Evolutionary conservation across 2,888 invertebrate genomes (phyloP), one percentile per base, ranked within the genome.

Genomic region (Melanophora roralis): DNA sequence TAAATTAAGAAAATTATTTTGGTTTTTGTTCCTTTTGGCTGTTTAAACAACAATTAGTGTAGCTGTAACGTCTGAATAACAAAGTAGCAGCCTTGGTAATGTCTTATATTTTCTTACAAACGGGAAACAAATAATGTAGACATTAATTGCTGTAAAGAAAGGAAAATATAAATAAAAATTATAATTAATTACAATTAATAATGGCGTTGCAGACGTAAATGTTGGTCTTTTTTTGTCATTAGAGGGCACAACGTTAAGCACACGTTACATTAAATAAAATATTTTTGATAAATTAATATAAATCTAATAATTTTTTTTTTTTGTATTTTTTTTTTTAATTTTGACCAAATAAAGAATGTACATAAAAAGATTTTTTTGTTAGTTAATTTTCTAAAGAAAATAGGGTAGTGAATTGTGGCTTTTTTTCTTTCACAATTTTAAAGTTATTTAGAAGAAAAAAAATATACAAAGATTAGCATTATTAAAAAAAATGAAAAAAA

Each of bases 141-240:
- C 65, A 65, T 79, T 60, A 65, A 75, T 71, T 62, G 72, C 76
- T 80, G 76, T 38, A 76, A 80, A 57, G 57, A 80, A 19, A 78
- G 16, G 14, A 62, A 71, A 55, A 69, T 16, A 65, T 19, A 68
- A 62, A 49, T n/a, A 73, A 68, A 57, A 51, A 67, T 53, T 75
- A 80, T 62, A 72, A 80, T 80, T 76, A 76, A 80, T 80, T 76
- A 76, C 72, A 80, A 80, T 80, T 80, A 76, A 80, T 76, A 59
- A 68, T 76, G 68, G 71, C 71, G 62, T 45, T 40, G 64, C 53
- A 60, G 57, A 74, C 43, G 9, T 59, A 74, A 4, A 14, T 32
- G 27, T 11, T 34, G 1, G 36, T 21, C 21, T 19, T 11, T 67
- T 49, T 67, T 67, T 74, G 34, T 43, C 59, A 9, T 43, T 27